Conservation (phyloP, 2,113 vertebrate genomes). For the Archilochus colubris region DNA sequence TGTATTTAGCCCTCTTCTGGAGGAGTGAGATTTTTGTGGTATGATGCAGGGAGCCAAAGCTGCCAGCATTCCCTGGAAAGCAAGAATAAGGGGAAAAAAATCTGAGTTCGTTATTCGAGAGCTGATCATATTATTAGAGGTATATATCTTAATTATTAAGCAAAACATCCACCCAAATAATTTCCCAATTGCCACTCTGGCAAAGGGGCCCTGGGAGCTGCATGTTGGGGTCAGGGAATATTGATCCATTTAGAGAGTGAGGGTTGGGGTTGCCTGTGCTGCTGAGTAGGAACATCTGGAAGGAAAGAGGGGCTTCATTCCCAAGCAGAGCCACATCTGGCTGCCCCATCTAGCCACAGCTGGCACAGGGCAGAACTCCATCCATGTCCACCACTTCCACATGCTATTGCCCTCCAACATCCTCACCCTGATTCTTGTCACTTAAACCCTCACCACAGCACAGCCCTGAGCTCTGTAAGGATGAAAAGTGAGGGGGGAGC, state of each 20-base stretch:
- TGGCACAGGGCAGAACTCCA: neutral
- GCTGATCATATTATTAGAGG: neutral
- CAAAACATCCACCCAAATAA: neutral
- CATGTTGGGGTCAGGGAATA: neutral
- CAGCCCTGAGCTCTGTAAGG: neutral
- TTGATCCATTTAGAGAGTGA: neutral
- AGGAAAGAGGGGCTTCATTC: neutral
- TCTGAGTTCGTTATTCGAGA: slow-evolving; percentile 41
- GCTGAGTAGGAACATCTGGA: slow-evolving; percentile 48
- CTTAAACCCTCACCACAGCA: accelerated
- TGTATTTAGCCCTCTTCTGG: slow-evolving; percentile 41
- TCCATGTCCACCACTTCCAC: neutral
- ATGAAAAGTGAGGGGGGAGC: accelerated
- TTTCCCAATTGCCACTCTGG: neutral
- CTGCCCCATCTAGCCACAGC: neutral
- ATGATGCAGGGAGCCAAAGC: slow-evolving; percentile 53
- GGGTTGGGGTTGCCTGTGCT: neutral
- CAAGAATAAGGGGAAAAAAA: slow-evolving; percentile 4
- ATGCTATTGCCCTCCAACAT: accelerated
- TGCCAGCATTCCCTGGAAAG: slow-evolving; percentile 69
- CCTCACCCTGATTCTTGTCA: neutral
- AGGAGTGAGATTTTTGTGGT: slow-evolving; percentile 69
- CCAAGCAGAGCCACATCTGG: neutral
- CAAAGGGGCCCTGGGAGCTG: neutral
- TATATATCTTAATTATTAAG: neutral